Base-by-base conservation (phyloP, 1,140 invertebrate species). In the Ceratitis capitata region DNA sequence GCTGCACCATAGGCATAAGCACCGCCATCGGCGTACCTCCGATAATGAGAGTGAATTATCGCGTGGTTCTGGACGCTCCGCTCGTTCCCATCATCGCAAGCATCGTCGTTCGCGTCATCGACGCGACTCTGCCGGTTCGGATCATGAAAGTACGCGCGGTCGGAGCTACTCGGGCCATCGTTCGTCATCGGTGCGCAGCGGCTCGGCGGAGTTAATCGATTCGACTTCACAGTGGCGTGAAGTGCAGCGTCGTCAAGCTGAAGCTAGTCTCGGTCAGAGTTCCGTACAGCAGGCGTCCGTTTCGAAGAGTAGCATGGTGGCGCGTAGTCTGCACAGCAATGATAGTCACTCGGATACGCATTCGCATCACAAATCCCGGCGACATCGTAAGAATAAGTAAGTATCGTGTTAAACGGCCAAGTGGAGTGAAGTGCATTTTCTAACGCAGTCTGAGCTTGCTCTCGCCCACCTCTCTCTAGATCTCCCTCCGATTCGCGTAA, bases 21-120 rank as follows among this genome's bases (percentile, higher is more conserved):
- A 96, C 89, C 94, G 96, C 74, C 96, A 96, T 90, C 93, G 96
- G 84, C 94, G 95, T 87, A 94, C 95, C 86, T 98, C 97, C 1
- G 97, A 98, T 90, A 97, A 96, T 86, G 97, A 98, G 90, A 98
- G 97, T 88, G 97, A 98, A 92, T 92, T 97, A 74, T 97, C 96
- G 0, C 94, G 96, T 84, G 95, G 96, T 26, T 97, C 97, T 3
- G 95, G 95, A 29, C 94, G 96, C 87, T 96, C 95, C 3, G 95
- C 95, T 42, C 88, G 91, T 61, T 92, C 91, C 61, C 91, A 92
- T 89, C 91, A 92, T 88, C 93, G 95, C 12, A 95, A 96, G 85
- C 96, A 96, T 88, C 93, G 95, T 2, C 93, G 95, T 88, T 95
- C 94, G n/a, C 92, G 93, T 83, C 94, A 94, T 87, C 94, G 93